Evolutionary conservation across 2,888 invertebrate genomes (phyloP).

Genomic region (Clitarchus hookeri): DNA sequence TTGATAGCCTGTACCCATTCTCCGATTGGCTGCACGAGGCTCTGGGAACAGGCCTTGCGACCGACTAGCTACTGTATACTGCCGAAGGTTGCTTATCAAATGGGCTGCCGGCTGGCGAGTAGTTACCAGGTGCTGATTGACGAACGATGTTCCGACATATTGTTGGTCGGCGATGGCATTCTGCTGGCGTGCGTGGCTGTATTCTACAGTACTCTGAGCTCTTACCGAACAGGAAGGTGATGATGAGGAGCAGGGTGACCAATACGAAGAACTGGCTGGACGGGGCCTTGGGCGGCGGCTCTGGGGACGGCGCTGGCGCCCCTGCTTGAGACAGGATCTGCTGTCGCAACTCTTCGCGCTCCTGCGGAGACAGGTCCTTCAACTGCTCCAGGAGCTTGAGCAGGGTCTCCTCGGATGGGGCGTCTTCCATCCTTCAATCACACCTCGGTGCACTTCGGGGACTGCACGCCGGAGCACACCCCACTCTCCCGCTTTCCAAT

Average conservation of each 20-base stretch:
- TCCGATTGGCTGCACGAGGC: too few relatives aligned
- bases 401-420: constrained; percentile 57
- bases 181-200: too few relatives aligned
- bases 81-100: too few relatives aligned
- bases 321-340: constrained; percentile 29
- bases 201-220: neutral
- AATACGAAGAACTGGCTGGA: constrained; percentile 36
- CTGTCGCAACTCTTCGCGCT: constrained; percentile 62
- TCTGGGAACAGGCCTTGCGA: too few relatives aligned
- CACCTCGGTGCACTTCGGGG: neutral
- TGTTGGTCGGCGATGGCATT: too few relatives aligned
- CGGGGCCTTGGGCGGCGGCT: constrained; percentile 20
- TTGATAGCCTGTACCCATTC: too few relatives aligned
- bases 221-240: constrained; percentile 38
- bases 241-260: constrained; percentile 33
- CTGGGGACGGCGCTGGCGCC: constrained; percentile 19
- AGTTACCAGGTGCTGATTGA: too few relatives aligned
- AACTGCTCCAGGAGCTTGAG: constrained; percentile 63
- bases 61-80: too few relatives aligned
- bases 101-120: too few relatives aligned
- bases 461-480: neutral
- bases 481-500: neutral
- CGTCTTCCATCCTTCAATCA: neutral
- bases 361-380: constrained; percentile 63
- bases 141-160: too few relatives aligned